Evolutionary conservation across 2,888 invertebrate genomes (phyloP).

Genomic region (Epistrophe grossulariae): DNA sequence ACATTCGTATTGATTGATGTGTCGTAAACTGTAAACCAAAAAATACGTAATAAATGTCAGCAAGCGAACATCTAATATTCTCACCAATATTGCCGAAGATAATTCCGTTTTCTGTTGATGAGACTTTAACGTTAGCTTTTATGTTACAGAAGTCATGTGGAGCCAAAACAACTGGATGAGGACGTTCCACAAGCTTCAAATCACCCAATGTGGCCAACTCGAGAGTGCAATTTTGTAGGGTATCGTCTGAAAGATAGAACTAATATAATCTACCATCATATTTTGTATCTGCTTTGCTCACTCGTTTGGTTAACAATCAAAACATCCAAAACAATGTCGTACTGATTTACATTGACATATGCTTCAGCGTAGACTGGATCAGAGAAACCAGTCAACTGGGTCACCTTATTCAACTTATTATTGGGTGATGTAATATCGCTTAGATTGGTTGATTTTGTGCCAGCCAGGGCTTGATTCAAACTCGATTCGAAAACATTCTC

Average conservation of each 20-base stretch:
- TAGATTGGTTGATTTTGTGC: constrained; percentile 83
- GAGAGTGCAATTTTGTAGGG: constrained; percentile 98
- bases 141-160: constrained; percentile 99
- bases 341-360: constrained; percentile 99
- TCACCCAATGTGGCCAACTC: constrained; percentile 99
- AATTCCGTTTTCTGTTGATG: constrained; percentile 99
- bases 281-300: constrained; percentile 77
- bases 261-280: neutral
- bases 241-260: constrained; percentile 87
- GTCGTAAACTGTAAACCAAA: constrained; percentile 91
- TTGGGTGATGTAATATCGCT: constrained; percentile 85
- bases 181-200: constrained; percentile 98
- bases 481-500: constrained; percentile 96
- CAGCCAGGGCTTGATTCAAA: constrained; percentile 94
- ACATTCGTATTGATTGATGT: constrained; percentile 92
- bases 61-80: constrained; percentile 62
- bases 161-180: constrained; percentile 96
- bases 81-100: constrained; percentile 99
- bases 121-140: constrained; percentile 99
- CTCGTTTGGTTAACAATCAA: constrained; percentile 98
- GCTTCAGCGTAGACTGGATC: constrained; percentile 99
- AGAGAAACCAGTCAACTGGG: constrained; percentile 98
- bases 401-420: constrained; percentile 90
- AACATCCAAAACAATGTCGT: constrained; percentile 99
- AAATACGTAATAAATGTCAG: constrained; percentile 70